phyloP scores from a whole-genome alignment of 2,113 vertebrate genomes.

The Pterocles orientalis region DNA sequence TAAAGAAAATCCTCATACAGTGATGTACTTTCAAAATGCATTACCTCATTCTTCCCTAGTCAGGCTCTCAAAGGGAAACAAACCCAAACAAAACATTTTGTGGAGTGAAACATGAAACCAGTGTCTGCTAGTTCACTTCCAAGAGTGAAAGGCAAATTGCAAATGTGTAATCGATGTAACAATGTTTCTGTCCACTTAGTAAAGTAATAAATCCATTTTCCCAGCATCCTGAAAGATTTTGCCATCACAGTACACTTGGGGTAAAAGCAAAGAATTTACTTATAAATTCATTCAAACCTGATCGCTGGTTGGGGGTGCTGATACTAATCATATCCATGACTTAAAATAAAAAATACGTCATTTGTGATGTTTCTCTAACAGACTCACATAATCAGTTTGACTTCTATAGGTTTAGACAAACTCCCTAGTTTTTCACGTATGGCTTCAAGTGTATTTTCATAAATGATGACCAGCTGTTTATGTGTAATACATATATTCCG shows the following conservation, averaged over 20 bases:
- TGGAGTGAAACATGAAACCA: neutral
- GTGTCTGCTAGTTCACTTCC: neutral
- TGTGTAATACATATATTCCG: neutral
- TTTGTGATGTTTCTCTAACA: neutral
- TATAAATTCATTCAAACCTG: neutral
- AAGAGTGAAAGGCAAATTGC: neutral
- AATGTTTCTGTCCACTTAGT: neutral
- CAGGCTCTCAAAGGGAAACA: slow-evolving; percentile 32
- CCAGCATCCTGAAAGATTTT: neutral
- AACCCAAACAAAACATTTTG: slow-evolving; percentile 39
- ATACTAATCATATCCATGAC: neutral
- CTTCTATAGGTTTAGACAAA: neutral
- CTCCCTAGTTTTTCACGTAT: neutral
- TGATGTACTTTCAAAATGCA: slow-evolving; percentile 44
- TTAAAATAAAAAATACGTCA: neutral
- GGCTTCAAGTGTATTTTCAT: neutral
- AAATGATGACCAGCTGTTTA: neutral
- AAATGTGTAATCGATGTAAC: neutral
- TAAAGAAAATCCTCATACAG: slow-evolving; percentile 60
- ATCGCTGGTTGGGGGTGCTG: neutral
- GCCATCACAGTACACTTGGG: neutral
- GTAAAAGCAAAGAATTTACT: neutral
- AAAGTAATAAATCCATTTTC: slow-evolving; percentile 19
- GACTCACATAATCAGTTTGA: neutral
- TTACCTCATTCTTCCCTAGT: slow-evolving; percentile 51